These are phyloP conservation scores for Halcyon chelicuti DNA, from an alignment of 2,797 vertebrate genomes.

Conservation along the genomic window DNA sequence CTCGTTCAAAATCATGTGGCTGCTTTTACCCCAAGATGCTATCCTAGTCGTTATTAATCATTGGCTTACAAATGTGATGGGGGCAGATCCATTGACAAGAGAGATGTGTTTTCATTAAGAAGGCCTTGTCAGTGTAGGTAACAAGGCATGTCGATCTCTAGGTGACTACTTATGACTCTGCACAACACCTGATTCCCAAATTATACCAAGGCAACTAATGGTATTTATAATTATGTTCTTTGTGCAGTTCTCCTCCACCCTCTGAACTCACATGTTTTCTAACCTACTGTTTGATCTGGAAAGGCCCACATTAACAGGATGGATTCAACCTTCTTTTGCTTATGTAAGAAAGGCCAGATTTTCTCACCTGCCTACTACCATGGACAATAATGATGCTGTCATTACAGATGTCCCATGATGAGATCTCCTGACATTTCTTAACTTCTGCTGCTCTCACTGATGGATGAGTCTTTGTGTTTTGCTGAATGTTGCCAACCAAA, in stretches of 20 bases:
- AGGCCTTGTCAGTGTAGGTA: not conserved
- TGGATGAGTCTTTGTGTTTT: not conserved
- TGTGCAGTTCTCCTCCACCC: not conserved
- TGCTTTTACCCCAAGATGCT: not conserved
- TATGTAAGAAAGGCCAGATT: not conserved
- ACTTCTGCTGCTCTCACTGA: not conserved
- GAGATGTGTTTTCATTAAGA: not conserved
- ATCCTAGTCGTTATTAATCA: not conserved
- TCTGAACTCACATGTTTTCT: not conserved
- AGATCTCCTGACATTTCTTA: not conserved
- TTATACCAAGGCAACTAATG: not conserved
- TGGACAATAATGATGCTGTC: rapidly evolving
- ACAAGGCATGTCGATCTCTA: not conserved
- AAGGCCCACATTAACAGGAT: not conserved
- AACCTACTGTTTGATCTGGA: not conserved
- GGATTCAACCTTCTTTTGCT: not conserved
- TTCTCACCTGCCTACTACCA: not conserved
- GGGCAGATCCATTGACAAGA: not conserved
- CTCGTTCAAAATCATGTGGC: not conserved
- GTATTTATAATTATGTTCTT: not conserved
- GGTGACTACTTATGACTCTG: not conserved
- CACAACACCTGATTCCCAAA: not conserved
- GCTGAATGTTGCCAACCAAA: not conserved
- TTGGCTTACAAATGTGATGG: not conserved
- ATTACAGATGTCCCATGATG: not conserved